Conservation (phyloP, 2,113 vertebrate genomes). For the Menura novaehollandiae region DNA sequence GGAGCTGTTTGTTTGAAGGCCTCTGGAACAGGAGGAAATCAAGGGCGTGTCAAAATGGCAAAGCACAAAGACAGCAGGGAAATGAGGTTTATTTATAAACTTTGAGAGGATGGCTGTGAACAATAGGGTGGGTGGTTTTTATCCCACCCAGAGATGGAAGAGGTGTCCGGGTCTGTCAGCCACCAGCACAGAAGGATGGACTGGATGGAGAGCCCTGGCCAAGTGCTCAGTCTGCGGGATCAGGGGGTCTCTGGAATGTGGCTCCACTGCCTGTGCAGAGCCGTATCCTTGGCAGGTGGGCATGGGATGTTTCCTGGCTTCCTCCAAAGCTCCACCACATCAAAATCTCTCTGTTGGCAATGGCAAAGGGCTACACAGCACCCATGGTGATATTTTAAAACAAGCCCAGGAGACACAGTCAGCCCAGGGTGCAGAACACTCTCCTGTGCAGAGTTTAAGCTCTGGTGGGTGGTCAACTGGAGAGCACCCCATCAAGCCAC, state of each 20-base stretch:
- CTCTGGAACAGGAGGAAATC: constrained; percentile 29
- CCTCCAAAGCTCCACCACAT: neutral
- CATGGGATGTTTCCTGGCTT: neutral
- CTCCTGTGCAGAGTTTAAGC: neutral
- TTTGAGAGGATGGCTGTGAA: neutral
- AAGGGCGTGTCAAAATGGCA: constrained; percentile 24
- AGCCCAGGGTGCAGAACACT: fast-evolving
- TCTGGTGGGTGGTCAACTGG: neutral
- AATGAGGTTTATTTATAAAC: constrained; percentile 40
- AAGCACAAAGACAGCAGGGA: constrained; percentile 46
- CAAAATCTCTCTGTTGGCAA: neutral
- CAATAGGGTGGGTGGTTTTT: neutral
- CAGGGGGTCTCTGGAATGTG: neutral
- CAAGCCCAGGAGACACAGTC: neutral
- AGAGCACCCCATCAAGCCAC: neutral
- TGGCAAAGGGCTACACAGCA: neutral
- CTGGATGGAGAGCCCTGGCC: neutral
- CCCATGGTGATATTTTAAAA: neutral
- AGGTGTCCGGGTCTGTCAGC: neutral
- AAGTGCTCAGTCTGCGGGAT: neutral
- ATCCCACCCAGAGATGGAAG: constrained; percentile 10
- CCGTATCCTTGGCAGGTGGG: neutral
- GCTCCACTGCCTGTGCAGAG: neutral
- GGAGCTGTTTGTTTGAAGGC: neutral
- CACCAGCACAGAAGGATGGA: fast-evolving